Evolutionary conservation across 2,113 vertebrate genomes (phyloP), one percentile per base, ranked within the genome.

Genomic region (Rhea pennata): DNA sequence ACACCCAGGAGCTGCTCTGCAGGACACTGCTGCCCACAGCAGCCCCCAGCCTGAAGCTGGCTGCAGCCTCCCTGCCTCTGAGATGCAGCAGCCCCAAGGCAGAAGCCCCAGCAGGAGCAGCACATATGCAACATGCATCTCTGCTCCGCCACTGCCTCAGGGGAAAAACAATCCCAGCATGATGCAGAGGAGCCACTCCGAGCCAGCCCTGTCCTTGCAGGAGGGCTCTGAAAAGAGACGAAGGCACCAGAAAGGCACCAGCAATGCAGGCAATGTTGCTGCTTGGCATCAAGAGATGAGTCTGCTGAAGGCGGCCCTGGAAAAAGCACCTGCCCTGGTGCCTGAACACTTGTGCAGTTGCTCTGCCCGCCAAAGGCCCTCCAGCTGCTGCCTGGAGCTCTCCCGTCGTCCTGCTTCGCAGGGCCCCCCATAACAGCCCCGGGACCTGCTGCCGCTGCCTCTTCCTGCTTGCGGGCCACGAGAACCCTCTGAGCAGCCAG

Each of bases 11-110:
- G 44, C 97, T 2, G 95, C 93, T 56, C 98, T 98, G 67, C 99
- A 98, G 91, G 99, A 98, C 14, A 99, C 99, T 98, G 99, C 99
- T 3, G 99, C 99, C 2, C 99, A 99, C 4, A 98, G 99, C 96
- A 99, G 99, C 97, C 98, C 98, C 3, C 99, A 99, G 79, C 98
- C 98, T 1, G 99, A 99, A 31, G 96, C 83, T 4, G 99, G 99
- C 42, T 89, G 95, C 27, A 97, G 98, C 44, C 66, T 80, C 4
- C 14, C 39, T 27, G 65, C 94, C 9, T 88, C 89, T 39, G 94
- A 87, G 17, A 31, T 56, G 59, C 72, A 51, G 42, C 44, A 65
- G n/a, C 36, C 71, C 22, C 58, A 54, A 6, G 66, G 40, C 40
- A 62, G 16, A 15, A 84, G 44, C 3, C 51, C 50, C 9, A 58